phyloP scores from a whole-genome alignment of 2,888 invertebrate species.

The Diploptera punctata region DNA sequence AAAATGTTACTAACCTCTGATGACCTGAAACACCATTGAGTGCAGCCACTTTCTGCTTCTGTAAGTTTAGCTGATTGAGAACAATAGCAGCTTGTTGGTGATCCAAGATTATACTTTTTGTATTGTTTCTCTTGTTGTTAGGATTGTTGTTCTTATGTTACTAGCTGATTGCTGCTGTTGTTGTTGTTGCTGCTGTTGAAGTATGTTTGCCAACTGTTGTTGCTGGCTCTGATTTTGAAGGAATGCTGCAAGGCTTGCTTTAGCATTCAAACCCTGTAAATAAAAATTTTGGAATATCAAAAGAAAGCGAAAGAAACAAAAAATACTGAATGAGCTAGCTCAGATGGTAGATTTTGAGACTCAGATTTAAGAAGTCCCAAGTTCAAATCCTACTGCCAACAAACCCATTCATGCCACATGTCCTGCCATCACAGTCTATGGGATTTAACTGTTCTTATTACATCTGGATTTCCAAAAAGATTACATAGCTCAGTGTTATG shows the following conservation, averaged over 20 bases:
- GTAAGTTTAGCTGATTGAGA: constrained; percentile 42
- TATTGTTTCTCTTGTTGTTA: constrained; percentile 34
- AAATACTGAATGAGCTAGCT: no score
- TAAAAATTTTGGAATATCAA: no score
- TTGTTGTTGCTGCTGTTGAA: constrained; percentile 46
- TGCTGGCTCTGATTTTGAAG: constrained; percentile 53
- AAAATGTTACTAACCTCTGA: constrained; percentile 45
- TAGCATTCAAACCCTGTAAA: constrained; percentile 53
- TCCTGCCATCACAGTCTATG: no score
- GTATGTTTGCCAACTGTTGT: constrained; percentile 48
- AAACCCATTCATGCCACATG: no score
- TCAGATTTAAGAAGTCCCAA: no score
- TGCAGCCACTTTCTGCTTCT: constrained; percentile 39
- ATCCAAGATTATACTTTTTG: constrained; percentile 41
- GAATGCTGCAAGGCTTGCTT: constrained; percentile 58
- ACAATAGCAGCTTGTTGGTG: constrained; percentile 44
- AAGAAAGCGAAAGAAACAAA: no score
- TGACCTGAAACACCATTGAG: constrained; percentile 41
- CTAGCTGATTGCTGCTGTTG: constrained; percentile 44
- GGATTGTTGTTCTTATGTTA: constrained; percentile 44
- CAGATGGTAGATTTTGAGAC: no score
- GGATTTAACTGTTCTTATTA: no score
- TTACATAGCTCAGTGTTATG: no score
- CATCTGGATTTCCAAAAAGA: no score
- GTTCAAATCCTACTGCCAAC: no score